Evolutionary conservation across 2,888 invertebrate species (phyloP).

Genomic region (Xestobium rufovillosum): DNA sequence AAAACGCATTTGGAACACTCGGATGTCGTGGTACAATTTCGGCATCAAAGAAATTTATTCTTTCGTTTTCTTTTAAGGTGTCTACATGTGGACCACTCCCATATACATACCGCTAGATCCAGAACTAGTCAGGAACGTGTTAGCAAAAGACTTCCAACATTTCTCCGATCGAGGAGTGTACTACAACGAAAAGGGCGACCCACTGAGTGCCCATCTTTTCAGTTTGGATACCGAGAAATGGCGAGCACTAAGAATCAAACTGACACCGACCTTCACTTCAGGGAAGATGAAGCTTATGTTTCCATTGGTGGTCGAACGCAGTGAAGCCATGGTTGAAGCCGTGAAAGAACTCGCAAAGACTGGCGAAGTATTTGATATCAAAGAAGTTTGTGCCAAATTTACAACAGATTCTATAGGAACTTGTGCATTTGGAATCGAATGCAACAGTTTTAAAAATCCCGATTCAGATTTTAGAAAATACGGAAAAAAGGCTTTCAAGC

Average conservation of each 20-base stretch:
- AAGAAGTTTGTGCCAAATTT: conserved; percentile 48
- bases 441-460: conserved; percentile 47
- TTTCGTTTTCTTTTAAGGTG: too few relatives aligned
- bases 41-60: too few relatives aligned
- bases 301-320: conserved; percentile 49
- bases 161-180: conserved; percentile 55
- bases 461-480: conserved; percentile 40
- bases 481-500: conserved; percentile 19
- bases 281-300: conserved; percentile 59
- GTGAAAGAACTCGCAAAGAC: conserved; percentile 27
- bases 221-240: conserved; percentile 49
- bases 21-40: too few relatives aligned
- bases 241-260: conserved; percentile 53
- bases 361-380: conserved; percentile 20
- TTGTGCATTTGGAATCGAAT: conserved; percentile 52
- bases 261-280: too few relatives aligned
- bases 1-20: too few relatives aligned
- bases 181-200: conserved; percentile 50
- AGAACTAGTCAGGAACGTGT: too few relatives aligned
- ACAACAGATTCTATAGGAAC: conserved; percentile 53
- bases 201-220: conserved; percentile 51
- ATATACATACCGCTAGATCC: too few relatives aligned
- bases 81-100: too few relatives aligned
- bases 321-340: conserved; percentile 43
- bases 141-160: too few relatives aligned